Percentiles rank a stretch among this genome's conserved stretches.
phyloP scores from a whole-genome alignment of 2,113 vertebrate species.

The Burhinus bistriatus region DNA sequence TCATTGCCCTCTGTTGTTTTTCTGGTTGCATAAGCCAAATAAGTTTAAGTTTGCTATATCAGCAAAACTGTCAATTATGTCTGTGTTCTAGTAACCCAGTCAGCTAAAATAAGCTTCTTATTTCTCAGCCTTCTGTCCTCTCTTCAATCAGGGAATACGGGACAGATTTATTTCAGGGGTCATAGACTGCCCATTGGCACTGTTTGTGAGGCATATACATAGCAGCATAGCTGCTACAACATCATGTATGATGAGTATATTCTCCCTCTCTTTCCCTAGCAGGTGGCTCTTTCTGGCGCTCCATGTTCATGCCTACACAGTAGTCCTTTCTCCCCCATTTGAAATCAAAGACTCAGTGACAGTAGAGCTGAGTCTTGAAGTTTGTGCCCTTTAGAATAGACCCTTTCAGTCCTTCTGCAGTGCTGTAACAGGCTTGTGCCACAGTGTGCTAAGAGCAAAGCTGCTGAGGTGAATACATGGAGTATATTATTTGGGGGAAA shows the following conservation, averaged over 20 bases:
- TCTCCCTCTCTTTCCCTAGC: background rate
- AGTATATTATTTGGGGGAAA: background rate
- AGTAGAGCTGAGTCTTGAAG: conserved; percentile 26
- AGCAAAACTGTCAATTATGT: background rate
- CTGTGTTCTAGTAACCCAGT: background rate
- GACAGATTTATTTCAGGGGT: background rate
- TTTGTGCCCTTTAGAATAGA: conserved; percentile 23
- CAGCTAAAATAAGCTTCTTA: conserved; percentile 46
- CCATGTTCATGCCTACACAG: conserved; percentile 36
- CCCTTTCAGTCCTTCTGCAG: conserved; percentile 28
- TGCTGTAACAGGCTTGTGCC: conserved; percentile 13
- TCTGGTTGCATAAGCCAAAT: background rate
- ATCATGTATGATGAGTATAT: background rate
- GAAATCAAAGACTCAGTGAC: conserved; percentile 43
- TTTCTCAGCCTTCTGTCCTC: conserved; percentile 24
- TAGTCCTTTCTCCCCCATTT: conserved; percentile 20
- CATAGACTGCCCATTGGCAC: background rate
- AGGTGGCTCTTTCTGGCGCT: conserved; percentile 48
- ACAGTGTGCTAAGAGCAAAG: conserved; percentile 12
- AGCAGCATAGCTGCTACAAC: background rate
- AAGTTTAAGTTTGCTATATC: background rate
- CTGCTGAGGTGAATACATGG: conserved; percentile 15
- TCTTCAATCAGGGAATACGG: background rate
- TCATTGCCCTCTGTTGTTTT: background rate
- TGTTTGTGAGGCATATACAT: background rate